Evolutionary conservation across 2,797 vertebrate species (phyloP), one percentile per base, ranked within the genome.

Genomic region (Salmo trutta): DNA sequence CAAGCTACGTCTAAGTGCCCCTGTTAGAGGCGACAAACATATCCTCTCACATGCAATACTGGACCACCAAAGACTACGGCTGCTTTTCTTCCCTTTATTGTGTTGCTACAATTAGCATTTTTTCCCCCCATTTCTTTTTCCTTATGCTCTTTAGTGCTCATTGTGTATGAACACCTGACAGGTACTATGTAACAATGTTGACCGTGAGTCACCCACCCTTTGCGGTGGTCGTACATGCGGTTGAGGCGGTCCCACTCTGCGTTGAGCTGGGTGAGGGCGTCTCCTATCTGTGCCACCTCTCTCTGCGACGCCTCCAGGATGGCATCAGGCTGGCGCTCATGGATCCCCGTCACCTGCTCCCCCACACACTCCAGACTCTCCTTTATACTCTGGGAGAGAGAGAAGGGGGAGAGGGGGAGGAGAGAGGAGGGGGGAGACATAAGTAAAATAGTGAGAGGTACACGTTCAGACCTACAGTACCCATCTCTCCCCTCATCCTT

Each of bases 231-330:
- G 91, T 96, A 97, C 93, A 96, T 93, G 88, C 96, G 94, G 83
- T 98, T 98, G 86, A 98, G 90, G 79, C 96, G 93, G 88, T 98
- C 97, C 97, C 97, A 99, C 78, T 98, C 95, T 0, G 95, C 94
- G 54, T 98, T 97, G 85, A 99, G 41, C 85, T 99, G 96, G 4
- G 95, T 94, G 51, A 99, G 90, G 0, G 94, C 88, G 4, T 98
- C 96, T 53, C 93, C 95, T 31, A 98, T 96, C 88, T 97, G 96
- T 71, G 93, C 83, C 3, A 95, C 96, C 80, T 99, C 97, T 1
- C 94, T 85, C 17, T 95, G 94, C 33, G 96, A 95, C 21, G 97
- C 96, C 78, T 96, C 95, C 4, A 89, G 81, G 72, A 98, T 95
- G 79, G 93, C 94, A 62, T 99, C 97, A 0, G 96, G 96, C 69